A percentile compares a stretch with the other conserved stretches of the same genome.
Evolutionary conservation across 2,797 vertebrate genomes (phyloP).

Genomic region (Macropodus opercularis): DNA sequence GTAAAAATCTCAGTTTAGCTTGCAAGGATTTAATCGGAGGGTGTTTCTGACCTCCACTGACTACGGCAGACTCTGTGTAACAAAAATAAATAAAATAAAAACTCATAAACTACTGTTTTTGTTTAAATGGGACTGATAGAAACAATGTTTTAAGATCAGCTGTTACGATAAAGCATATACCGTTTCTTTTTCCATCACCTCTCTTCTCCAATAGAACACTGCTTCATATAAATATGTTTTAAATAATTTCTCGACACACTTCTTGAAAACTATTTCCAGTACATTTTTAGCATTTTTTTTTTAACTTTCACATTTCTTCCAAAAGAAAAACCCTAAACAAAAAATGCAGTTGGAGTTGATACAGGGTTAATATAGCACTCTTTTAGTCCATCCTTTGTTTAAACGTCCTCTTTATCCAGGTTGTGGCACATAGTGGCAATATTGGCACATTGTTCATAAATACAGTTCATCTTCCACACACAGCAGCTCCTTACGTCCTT

Average conservation of each 20-base stretch:
- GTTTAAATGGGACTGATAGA: conserved; percentile 78
- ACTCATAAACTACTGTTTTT: conserved; percentile 73
- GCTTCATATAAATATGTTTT: conserved; percentile 81
- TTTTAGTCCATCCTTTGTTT: conserved; percentile 75
- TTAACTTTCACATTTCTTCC: conserved; percentile 73
- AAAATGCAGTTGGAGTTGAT: conserved; percentile 70
- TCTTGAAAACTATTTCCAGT: conserved; percentile 82
- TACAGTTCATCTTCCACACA: conserved; percentile 80
- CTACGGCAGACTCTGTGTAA: conserved; percentile 72
- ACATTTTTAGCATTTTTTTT: conserved; percentile 67
- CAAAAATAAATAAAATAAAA: no score
- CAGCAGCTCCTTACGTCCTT: conserved; percentile 71
- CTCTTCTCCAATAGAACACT: conserved; percentile 61
- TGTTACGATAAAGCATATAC: conserved; percentile 75
- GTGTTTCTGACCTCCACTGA: conserved; percentile 58
- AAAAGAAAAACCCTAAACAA: conserved; percentile 61
- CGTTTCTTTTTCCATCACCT: conserved; percentile 38
- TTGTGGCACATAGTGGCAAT: conserved; percentile 99
- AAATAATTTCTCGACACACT: conserved; percentile 76
- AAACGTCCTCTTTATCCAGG: conserved; percentile 82
- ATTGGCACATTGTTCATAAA: conserved; percentile 98
- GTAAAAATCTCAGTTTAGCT: conserved; percentile 50
- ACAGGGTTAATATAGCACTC: conserved; percentile 79
- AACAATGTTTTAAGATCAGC: conserved; percentile 73
- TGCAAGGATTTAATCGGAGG: conserved; percentile 62